Percentiles rank a stretch among this genome's conserved stretches.
These are phyloP conservation scores for Taxidea taxus DNA, from an alignment of 2,113 vertebrate genomes.

Conservation along the genomic window DNA sequence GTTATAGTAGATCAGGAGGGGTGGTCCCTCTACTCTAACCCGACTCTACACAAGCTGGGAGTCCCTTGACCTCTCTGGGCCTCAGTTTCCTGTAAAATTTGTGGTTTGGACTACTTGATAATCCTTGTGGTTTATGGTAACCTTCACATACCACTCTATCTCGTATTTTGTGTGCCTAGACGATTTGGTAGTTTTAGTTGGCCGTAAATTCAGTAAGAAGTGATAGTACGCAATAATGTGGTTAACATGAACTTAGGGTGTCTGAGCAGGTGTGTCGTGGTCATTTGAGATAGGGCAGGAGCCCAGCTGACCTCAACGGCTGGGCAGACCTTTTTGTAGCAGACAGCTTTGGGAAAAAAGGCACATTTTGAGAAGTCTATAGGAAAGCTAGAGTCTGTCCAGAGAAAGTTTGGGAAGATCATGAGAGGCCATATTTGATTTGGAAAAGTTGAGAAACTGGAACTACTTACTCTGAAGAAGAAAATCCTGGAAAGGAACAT, in stretches of 20 bases:
- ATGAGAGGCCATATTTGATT: not conserved
- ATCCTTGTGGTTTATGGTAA: not conserved
- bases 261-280: not conserved
- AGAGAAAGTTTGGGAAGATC: not conserved
- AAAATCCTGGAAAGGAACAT: slow-evolving; percentile 18
- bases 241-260: not conserved
- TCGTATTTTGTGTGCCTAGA: not conserved
- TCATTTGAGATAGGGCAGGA: not conserved
- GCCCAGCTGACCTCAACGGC: not conserved
- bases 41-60: not conserved
- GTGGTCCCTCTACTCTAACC: fast-evolving
- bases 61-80: not conserved
- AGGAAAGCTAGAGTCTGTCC: not conserved
- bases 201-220: not conserved
- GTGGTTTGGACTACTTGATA: not conserved
- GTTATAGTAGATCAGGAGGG: not conserved
- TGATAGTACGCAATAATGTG: not conserved
- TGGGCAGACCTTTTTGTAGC: not conserved
- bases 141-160: not conserved
- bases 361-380: not conserved
- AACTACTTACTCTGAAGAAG: slow-evolving; percentile 26
- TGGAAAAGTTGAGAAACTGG: not conserved
- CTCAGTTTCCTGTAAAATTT: not conserved
- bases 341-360: not conserved
- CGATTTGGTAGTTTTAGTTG: not conserved